These are phyloP conservation scores for Anthoscopus minutus DNA, from an alignment of 2,113 vertebrate genomes.

Conservation along the genomic window DNA sequence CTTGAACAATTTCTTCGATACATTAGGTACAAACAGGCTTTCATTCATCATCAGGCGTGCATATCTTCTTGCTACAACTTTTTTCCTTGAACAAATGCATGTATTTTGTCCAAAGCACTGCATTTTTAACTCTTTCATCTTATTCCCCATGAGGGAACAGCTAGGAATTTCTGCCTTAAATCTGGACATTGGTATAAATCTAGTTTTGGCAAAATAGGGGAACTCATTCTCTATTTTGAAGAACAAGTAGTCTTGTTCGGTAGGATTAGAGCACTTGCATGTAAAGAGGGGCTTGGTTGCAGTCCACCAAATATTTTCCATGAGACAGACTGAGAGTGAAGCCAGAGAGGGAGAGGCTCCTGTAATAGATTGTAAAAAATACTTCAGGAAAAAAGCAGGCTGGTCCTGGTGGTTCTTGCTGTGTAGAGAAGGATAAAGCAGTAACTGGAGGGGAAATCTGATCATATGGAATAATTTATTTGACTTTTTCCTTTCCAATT, in stretches of 20 bases:
- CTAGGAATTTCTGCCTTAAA: neutral
- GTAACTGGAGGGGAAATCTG: slow-evolving; percentile 12
- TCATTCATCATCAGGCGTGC: slow-evolving; percentile 61
- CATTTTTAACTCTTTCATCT: slow-evolving; percentile 60
- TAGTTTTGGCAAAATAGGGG: slow-evolving; percentile 11
- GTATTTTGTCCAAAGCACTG: slow-evolving; percentile 57
- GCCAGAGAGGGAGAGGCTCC: neutral
- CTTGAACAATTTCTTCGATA: slow-evolving; percentile 63
- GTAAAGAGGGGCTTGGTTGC: neutral
- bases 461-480: slow-evolving; percentile 59
- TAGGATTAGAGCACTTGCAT: neutral
- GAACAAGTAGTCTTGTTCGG: neutral
- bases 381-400: neutral
- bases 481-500: slow-evolving; percentile 14
- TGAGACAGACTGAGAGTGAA: neutral
- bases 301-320: neutral
- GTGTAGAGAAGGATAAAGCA: neutral
- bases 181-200: neutral
- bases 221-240: slow-evolving; percentile 29
- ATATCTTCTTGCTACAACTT: slow-evolving; percentile 58
- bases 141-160: neutral
- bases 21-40: slow-evolving; percentile 48
- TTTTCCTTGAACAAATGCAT: slow-evolving; percentile 56
- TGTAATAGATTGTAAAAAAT: neutral
- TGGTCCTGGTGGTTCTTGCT: neutral